Percentiles rank a stretch among this genome's conserved stretches.
phyloP scores from a whole-genome alignment of 2,888 invertebrate species.

The Catonia carolina region DNA sequence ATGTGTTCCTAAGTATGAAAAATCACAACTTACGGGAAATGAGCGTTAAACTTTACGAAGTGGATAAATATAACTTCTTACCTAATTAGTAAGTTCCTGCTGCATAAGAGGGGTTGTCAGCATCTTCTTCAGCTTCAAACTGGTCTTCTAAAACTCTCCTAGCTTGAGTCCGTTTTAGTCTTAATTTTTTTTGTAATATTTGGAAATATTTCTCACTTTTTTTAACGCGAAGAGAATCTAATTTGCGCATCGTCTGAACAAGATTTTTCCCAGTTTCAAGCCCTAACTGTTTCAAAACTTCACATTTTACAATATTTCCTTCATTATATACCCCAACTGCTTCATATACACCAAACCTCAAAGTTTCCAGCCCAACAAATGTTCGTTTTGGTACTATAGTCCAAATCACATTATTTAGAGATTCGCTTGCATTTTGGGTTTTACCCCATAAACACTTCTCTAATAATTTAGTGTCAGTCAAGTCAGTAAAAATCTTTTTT shows the following conservation, averaged over 20 bases:
- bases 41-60: too few species aligned
- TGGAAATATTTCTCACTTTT: constrained; percentile 9
- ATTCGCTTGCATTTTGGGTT: constrained; percentile 17
- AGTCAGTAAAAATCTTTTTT: constrained; percentile 25
- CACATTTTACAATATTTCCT: constrained; percentile 1
- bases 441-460: constrained; percentile 22
- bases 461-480: constrained; percentile 21
- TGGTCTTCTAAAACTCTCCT: constrained; percentile 13
- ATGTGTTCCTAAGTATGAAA: too few species aligned
- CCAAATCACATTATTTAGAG: constrained; percentile 3
- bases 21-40: too few species aligned
- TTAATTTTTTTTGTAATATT: constrained; percentile 13
- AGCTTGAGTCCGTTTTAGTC: neutral
- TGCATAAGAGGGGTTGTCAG: constrained; percentile 15
- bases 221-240: constrained; percentile 3
- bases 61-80: neutral
- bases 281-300: constrained; percentile 4
- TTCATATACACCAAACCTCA: constrained; percentile 1
- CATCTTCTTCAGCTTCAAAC: constrained; percentile 17
- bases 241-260: constrained; percentile 5
- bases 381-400: neutral
- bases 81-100: constrained; percentile 9
- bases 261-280: constrained; percentile 8
- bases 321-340: constrained; percentile 1
- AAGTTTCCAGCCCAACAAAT: neutral